Evolutionary conservation across 2,797 vertebrate species (phyloP).

Genomic region (Enteromius trimaculatus): DNA sequence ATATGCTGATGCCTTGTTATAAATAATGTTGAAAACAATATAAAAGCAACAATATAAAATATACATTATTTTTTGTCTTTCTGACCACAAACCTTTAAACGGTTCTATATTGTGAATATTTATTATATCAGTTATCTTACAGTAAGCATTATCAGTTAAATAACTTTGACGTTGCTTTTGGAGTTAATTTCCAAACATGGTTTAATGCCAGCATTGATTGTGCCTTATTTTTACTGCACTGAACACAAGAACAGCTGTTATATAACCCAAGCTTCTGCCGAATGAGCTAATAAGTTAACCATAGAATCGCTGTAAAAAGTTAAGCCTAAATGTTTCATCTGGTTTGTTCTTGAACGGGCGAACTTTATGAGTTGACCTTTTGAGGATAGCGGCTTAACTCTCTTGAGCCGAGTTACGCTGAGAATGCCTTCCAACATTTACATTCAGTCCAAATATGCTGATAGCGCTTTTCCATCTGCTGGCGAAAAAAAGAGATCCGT

Average conservation of each 20-base stretch:
- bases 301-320: neutral
- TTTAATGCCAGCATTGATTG: neutral
- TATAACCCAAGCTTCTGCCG: neutral
- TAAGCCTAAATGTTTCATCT: constrained; percentile 3
- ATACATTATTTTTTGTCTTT: too few relatives aligned
- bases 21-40: neutral
- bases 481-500: constrained; percentile 40
- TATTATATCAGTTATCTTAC: neutral
- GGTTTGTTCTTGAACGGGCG: neutral
- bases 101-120: neutral
- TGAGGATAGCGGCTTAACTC: constrained; percentile 5
- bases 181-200: neutral
- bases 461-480: constrained; percentile 49
- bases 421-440: constrained; percentile 24
- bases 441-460: constrained; percentile 47
- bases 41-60: too few relatives aligned
- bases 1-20: neutral
- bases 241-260: neutral
- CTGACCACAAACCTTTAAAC: neutral
- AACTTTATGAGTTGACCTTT: constrained; percentile 22
- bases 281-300: neutral
- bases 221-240: neutral
- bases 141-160: neutral
- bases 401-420: neutral
- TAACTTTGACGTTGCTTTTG: constrained; percentile 2